Evolutionary conservation across 2,113 vertebrate species (phyloP).

Genomic region (Alaudala cheleensis): DNA sequence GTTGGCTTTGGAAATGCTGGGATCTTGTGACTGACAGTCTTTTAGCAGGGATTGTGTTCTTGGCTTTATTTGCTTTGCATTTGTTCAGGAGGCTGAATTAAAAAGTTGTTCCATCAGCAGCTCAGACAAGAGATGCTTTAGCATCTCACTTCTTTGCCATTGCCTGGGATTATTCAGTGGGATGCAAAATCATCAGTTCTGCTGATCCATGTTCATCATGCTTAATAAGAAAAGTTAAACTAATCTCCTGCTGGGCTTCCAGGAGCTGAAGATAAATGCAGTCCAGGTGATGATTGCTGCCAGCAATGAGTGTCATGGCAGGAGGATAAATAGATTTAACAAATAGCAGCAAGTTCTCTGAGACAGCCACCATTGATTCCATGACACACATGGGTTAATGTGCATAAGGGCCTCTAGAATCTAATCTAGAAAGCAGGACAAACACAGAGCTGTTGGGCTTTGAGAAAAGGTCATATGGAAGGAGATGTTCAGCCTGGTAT

Average conservation of each 20-base stretch:
- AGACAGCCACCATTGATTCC: neutral
- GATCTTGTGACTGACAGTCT: neutral
- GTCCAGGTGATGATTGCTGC: neutral
- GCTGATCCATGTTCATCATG: neutral
- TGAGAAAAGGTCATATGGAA: neutral
- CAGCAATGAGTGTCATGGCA: rapidly evolving
- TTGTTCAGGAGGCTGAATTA: constrained; percentile 15
- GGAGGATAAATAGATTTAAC: neutral
- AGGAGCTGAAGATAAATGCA: neutral
- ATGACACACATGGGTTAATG: rapidly evolving
- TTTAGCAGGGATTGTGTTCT: neutral
- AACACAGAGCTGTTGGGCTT: neutral
- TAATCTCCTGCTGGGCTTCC: neutral
- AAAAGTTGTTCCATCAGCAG: constrained; percentile 37
- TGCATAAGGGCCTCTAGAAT: neutral
- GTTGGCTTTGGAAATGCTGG: neutral
- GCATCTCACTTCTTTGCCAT: neutral
- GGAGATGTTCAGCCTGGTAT: rapidly evolving
- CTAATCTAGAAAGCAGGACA: neutral
- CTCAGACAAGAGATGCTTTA: neutral
- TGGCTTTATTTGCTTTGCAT: constrained; percentile 3
- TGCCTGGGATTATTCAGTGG: neutral
- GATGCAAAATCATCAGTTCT: constrained; percentile 9
- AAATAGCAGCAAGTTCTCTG: neutral
- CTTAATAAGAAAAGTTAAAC: neutral